Evolutionary conservation across 2,888 invertebrate species (phyloP), one percentile per base, ranked within the genome.

Genomic region (Drosophila prostipennis): DNA sequence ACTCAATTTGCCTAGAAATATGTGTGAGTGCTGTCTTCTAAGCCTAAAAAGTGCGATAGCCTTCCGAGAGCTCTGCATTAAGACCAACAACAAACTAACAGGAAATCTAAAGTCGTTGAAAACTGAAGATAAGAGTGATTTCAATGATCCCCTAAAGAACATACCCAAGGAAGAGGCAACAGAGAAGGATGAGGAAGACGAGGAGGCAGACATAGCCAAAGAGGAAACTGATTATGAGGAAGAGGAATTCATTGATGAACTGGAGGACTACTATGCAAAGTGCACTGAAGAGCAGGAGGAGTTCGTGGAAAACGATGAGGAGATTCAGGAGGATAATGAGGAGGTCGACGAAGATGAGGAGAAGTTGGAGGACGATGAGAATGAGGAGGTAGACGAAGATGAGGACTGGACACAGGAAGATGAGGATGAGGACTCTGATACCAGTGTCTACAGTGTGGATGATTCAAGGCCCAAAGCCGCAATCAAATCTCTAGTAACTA

Each of bases 51-150:
- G 59, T 10, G 73, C 69, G 8, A 60, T 77, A 1, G 19, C 32
- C 16, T 77, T 77, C 34, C 40, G 77, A 13, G 36, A 67, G 10
- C 65, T 63, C 3, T 79, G 79, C 37, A 42, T 77, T 2, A 29
- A 14, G 14, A 60, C 36, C 3, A 45, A 79, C 23, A 34, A 29
- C 2, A 3, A 23, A 7, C 45, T 63, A 5, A 6, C 10, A 19
- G 23, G 11, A 19, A 23, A 37, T 5, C 2, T 23, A 3, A 19
- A 32, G 10, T n/a, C 36, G 2, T 10, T n/a, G 1, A 43, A 43
- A 14, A 1, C 13, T 16, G 19, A 36, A n/a, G 23, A 42, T 14
- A 19, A 16, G 3, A 13, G 10, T 10, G 23, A 57, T 26, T 16
- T 3, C 3, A n/a, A n/a, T n/a, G 51, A 64, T 32, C 11, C 23